A percentile compares a stretch with the other conserved stretches of the same genome.
These are phyloP conservation scores for Canis aureus DNA, from an alignment of 2,113 vertebrate genomes.

Conservation along the genomic window DNA sequence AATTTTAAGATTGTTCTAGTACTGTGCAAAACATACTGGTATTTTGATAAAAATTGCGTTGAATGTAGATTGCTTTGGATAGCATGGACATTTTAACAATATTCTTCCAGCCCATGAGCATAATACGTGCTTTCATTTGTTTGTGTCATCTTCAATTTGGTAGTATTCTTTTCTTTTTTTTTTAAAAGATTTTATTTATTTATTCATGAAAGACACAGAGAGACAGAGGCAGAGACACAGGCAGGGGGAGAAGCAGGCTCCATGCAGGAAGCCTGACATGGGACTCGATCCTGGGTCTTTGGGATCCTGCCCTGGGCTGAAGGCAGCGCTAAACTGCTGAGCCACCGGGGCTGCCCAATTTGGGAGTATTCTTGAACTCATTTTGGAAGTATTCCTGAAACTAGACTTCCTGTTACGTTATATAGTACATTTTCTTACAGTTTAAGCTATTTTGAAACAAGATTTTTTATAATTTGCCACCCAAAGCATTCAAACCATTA, in stretches of 20 bases:
- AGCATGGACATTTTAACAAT: not conserved
- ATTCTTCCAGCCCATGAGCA: not conserved
- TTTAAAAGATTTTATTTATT: too few species aligned
- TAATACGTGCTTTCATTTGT: not conserved
- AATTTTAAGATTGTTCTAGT: not conserved
- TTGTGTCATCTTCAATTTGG: not conserved
- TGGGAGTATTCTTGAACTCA: not conserved
- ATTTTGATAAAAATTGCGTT: not conserved
- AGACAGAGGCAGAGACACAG: too few species aligned
- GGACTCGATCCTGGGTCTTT: too few species aligned
- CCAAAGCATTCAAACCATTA: not conserved
- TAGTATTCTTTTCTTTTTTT: not conserved
- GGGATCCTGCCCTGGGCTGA: too few species aligned
- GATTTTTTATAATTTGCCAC: not conserved
- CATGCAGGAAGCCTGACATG: too few species aligned
- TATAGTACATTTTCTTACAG: not conserved
- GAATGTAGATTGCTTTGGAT: not conserved
- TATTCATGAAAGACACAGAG: too few species aligned
- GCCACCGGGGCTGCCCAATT: not conserved
- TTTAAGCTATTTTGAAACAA: not conserved
- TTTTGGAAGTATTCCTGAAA: not conserved
- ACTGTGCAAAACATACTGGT: not conserved
- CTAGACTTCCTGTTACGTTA: not conserved
- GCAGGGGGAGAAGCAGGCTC: too few species aligned
- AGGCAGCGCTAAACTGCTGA: too few species aligned